These are phyloP conservation scores for Perca fluviatilis DNA, from an alignment of 2,113 vertebrate genomes.

Conservation along the genomic window DNA sequence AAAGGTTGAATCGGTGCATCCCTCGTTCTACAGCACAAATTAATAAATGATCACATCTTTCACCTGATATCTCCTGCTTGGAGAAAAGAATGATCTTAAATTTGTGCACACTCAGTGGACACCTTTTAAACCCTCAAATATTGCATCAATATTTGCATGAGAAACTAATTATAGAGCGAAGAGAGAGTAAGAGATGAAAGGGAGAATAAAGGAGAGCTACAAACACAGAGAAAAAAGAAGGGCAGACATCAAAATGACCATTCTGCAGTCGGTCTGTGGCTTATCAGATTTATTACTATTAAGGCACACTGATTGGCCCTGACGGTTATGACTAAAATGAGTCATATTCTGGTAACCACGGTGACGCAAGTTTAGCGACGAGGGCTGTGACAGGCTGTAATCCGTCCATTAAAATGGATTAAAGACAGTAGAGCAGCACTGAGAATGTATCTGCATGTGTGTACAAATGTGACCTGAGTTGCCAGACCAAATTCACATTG, in stretches of 20 bases:
- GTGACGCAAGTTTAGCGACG: conserved; percentile 73
- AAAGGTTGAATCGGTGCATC: background rate
- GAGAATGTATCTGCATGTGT: conserved; percentile 47
- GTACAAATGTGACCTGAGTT: conserved; percentile 59
- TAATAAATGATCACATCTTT: background rate
- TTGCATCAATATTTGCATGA: conserved; percentile 5
- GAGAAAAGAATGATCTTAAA: background rate
- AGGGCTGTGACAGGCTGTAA: conserved; percentile 74
- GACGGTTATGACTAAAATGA: conserved; percentile 65
- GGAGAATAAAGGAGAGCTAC: background rate
- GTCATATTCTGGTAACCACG: conserved; percentile 73
- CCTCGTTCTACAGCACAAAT: background rate
- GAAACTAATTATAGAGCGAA: conserved; percentile 22
- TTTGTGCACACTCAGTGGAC: background rate
- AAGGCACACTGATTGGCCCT: conserved; percentile 62
- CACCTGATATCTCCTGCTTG: background rate
- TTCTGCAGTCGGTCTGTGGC: conserved; percentile 54
- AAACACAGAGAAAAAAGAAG: conserved; percentile 16
- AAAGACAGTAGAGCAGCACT: conserved; percentile 72
- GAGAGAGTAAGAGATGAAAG: conserved; percentile 9
- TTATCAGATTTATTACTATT: conserved; percentile 77
- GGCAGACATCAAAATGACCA: conserved; percentile 65
- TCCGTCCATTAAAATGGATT: conserved; percentile 84
- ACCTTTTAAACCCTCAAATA: conserved; percentile 2
- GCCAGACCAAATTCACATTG: conserved; percentile 46